Percentiles rank a stretch among this genome's conserved stretches.
These are phyloP conservation scores for Hyppa rectilinea DNA, from an alignment of 2,888 invertebrate species.

Conservation along the genomic window DNA sequence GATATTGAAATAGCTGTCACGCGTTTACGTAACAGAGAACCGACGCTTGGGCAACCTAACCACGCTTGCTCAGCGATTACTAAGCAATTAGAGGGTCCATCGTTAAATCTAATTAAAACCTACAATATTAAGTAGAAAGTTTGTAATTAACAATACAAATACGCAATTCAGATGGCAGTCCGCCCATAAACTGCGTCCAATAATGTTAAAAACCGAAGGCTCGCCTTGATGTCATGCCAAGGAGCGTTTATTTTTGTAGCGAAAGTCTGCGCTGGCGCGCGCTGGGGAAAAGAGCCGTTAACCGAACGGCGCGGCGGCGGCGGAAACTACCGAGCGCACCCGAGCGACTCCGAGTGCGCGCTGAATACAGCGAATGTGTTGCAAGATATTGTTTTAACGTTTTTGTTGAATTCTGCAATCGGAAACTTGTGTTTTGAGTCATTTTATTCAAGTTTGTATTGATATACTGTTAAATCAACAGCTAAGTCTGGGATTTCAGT, in stretches of 20 bases:
- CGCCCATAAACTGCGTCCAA: constrained; percentile 84
- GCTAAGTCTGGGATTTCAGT: constrained; percentile 54
- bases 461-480: constrained; percentile 58
- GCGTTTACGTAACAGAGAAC: constrained; percentile 46
- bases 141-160: constrained; percentile 57
- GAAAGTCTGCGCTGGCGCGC: constrained; percentile 83
- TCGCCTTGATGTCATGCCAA: constrained; percentile 89
- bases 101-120: constrained; percentile 40
- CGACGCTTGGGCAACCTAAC: constrained; percentile 34
- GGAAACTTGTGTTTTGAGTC: constrained; percentile 35
- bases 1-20: constrained; percentile 54
- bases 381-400: constrained; percentile 33
- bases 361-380: constrained; percentile 75
- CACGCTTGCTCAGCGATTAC: constrained; percentile 41
- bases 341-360: constrained; percentile 77
- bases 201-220: constrained; percentile 86
- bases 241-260: constrained; percentile 90
- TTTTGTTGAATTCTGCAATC: constrained; percentile 20
- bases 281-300: constrained; percentile 87
- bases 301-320: constrained; percentile 79
- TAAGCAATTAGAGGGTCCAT: constrained; percentile 53
- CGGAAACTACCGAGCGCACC: constrained; percentile 82
- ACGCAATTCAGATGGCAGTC: constrained; percentile 66
- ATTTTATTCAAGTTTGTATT: constrained; percentile 57
- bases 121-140: constrained; percentile 61